Percentiles rank a stretch among this genome's conserved stretches.
Conservation (phyloP, 2,113 vertebrate genomes). For the Crocuta crocuta region DNA sequence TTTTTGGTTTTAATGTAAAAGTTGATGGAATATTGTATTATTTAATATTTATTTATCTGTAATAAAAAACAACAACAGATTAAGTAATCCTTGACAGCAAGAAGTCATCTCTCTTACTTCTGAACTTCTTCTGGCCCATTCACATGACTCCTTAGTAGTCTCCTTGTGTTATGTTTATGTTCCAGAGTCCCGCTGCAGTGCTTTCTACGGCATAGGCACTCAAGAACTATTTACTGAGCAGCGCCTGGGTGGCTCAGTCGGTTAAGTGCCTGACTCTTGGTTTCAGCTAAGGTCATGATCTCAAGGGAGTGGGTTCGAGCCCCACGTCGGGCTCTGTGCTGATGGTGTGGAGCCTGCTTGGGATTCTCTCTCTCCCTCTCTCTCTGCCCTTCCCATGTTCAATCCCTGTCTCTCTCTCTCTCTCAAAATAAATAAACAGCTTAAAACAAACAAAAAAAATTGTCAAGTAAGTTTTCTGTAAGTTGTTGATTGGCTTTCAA, state of each 20-base stretch:
- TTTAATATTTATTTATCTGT: not conserved
- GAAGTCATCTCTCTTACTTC: not conserved
- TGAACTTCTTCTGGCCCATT: not conserved
- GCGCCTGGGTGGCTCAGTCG: too few relatives aligned
- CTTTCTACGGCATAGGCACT: not conserved
- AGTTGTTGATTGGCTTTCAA: not conserved
- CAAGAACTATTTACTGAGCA: not conserved
- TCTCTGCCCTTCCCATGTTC: too few relatives aligned
- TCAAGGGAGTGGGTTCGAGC: too few relatives aligned
- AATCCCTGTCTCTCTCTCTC: too few relatives aligned
- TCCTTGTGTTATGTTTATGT: not conserved
- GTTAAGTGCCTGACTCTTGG: too few relatives aligned
- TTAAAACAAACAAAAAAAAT: not conserved
- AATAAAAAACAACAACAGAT: not conserved
- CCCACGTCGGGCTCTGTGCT: too few relatives aligned
- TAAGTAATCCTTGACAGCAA: not conserved
- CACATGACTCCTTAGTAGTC: not conserved
- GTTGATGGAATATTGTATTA: not conserved
- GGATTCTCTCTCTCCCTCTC: too few relatives aligned
- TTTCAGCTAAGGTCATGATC: too few relatives aligned
- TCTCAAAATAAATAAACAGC: too few relatives aligned
- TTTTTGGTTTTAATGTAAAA: slow-evolving; percentile 15
- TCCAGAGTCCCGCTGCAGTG: not conserved
- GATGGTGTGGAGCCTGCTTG: too few relatives aligned
- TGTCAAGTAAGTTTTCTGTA: not conserved